Evolutionary conservation across 2,797 vertebrate genomes (phyloP).

Genomic region (Danio choprae): DNA sequence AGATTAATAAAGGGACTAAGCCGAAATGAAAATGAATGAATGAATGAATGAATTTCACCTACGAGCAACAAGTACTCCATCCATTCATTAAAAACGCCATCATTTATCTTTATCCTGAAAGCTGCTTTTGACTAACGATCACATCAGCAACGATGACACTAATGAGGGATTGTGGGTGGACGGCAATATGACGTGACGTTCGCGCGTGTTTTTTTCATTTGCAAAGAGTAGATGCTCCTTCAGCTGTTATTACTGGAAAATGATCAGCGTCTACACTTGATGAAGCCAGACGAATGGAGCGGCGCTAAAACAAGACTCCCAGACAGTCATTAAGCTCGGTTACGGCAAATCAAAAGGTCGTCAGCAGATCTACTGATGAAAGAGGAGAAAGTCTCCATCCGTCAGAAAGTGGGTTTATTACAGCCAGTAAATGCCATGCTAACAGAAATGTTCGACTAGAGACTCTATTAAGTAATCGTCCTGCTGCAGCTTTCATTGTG

Average conservation of each 20-base stretch:
- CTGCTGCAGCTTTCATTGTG: conserved; percentile 56
- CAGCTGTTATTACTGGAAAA: conserved; percentile 39
- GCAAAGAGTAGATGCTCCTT: conserved; percentile 11
- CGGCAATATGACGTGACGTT: neutral
- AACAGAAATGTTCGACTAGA: conserved; percentile 35
- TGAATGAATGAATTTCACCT: too few relatives aligned
- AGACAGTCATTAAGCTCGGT: conserved; percentile 20
- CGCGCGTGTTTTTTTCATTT: too few relatives aligned
- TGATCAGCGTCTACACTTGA: conserved; percentile 24
- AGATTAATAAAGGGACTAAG: too few relatives aligned
- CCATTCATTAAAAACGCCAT: neutral
- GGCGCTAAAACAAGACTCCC: conserved; percentile 32
- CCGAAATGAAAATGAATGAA: too few relatives aligned
- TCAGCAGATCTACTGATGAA: conserved; percentile 8
- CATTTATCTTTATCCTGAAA: neutral
- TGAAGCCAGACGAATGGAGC: conserved; percentile 34
- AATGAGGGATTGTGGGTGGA: conserved; percentile 19
- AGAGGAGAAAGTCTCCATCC: conserved; percentile 5
- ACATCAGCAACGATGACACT: conserved; percentile 1
- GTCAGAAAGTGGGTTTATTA: conserved; percentile 26
- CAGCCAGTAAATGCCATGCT: conserved; percentile 49
- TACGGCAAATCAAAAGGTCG: conserved; percentile 38
- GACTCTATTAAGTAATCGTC: conserved; percentile 30
- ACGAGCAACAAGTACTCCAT: conserved; percentile 4
- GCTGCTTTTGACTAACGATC: conserved; percentile 21